phyloP scores from a whole-genome alignment of 2,888 invertebrate genomes.

The Prosopocoilus inquinatus region DNA sequence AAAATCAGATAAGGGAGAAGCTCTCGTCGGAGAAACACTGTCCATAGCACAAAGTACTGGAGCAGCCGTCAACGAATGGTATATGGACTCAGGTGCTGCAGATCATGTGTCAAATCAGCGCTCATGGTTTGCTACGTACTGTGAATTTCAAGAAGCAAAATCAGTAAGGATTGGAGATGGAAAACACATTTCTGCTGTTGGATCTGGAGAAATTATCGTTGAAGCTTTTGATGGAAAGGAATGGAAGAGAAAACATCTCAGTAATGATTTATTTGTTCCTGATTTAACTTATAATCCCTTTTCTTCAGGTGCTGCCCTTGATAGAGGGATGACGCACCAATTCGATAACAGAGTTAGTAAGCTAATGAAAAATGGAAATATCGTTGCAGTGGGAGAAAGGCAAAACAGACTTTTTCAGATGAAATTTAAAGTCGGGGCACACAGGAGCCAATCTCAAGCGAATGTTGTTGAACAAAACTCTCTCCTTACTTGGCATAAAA shows the following conservation, averaged over 20 bases:
- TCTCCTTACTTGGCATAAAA: neutral
- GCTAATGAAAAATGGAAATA: neutral
- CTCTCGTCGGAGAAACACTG: neutral
- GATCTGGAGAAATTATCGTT: neutral
- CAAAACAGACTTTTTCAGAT: neutral
- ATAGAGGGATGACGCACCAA: neutral
- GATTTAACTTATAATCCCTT: slow-evolving; percentile 2
- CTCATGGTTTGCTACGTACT: neutral
- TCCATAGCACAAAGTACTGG: neutral
- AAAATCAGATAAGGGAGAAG: neutral
- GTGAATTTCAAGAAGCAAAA: neutral
- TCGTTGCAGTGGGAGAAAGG: neutral
- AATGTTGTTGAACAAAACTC: neutral
- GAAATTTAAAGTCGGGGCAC: neutral
- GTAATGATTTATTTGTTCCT: slow-evolving; percentile 5
- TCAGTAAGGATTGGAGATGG: neutral
- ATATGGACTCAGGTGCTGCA: neutral
- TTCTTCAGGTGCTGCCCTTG: neutral
- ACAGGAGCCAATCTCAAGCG: neutral
- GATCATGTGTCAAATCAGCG: neutral
- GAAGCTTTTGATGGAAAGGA: neutral
- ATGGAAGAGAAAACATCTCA: neutral
- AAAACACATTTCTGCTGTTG: neutral
- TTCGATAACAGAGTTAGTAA: neutral
- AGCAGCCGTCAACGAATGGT: neutral